Conservation (phyloP, 2,113 vertebrate genomes). For the Vicugna pacos region DNA sequence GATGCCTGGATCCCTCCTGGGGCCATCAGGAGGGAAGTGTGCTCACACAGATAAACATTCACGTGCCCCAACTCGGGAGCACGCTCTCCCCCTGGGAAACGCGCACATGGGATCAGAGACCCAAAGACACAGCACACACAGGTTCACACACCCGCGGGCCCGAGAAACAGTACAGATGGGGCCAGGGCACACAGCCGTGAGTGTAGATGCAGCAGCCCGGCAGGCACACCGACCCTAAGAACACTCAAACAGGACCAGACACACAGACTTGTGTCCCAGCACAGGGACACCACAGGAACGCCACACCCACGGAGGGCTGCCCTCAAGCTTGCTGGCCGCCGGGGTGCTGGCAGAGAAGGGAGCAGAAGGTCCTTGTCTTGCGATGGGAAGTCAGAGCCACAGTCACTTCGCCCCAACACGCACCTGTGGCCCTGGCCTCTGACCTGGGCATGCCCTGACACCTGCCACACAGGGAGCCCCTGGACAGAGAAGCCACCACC, state of each 20-base stretch:
- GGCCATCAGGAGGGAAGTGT: slow-evolving; percentile 57
- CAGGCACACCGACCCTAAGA: neutral
- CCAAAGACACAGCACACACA: neutral
- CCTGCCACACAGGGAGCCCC: neutral
- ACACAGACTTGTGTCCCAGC: neutral
- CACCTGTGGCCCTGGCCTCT: neutral
- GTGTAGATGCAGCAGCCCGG: neutral
- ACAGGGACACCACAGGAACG: neutral
- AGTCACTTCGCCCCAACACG: slow-evolving; percentile 37
- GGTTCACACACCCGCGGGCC: neutral
- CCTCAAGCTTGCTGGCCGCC: neutral
- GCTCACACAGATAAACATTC: neutral
- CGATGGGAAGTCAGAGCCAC: neutral
- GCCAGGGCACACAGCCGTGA: neutral
- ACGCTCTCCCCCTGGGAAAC: neutral
- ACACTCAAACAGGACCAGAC: neutral
- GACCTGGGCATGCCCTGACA: neutral
- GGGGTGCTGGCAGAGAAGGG: neutral
- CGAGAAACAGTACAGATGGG: neutral
- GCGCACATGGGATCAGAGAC: neutral
- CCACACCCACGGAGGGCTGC: neutral
- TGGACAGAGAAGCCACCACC: neutral
- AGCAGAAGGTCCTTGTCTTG: slow-evolving; percentile 9
- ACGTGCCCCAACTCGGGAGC: neutral
- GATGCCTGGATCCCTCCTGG: slow-evolving; percentile 82